A percentile compares a stretch with the other conserved stretches of the same genome.
Conservation (phyloP, 2,797 vertebrate species). For the Hybognathus amarus region DNA sequence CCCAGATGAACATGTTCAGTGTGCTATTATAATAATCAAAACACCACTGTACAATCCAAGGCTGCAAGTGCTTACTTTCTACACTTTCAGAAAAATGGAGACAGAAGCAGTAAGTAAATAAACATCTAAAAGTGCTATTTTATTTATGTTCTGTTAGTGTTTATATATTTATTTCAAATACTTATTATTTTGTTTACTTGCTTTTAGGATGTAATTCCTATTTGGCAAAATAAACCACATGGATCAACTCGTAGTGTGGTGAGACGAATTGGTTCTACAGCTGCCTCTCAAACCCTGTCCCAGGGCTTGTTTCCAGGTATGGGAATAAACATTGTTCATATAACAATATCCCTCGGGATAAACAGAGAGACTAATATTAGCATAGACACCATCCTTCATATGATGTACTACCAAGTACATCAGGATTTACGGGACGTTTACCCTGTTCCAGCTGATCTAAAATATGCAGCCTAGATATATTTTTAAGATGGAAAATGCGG, state of each 20-base stretch:
- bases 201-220: conserved; percentile 87
- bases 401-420: too few relatives aligned
- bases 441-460: too few relatives aligned
- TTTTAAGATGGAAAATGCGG: too few relatives aligned
- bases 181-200: conserved; percentile 23
- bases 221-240: conserved; percentile 98
- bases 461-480: too few relatives aligned
- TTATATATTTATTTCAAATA: background rate
- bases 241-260: conserved; percentile 95
- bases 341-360: too few relatives aligned
- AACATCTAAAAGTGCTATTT: background rate
- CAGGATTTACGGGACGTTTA: too few relatives aligned
- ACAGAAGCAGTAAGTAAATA: conserved; percentile 77
- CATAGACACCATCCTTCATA: too few relatives aligned
- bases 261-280: conserved; percentile 94
- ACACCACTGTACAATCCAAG: conserved; percentile 39
- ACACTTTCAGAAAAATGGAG: conserved; percentile 77
- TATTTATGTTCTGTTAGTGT: background rate
- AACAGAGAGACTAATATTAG: too few relatives aligned
- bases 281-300: conserved; percentile 92
- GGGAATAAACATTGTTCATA: conserved; percentile 30
- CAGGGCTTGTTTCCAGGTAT: conserved; percentile 93
- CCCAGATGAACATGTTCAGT: conserved; percentile 63
- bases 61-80: conserved; percentile 48
- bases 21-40: conserved; percentile 53